Evolutionary conservation across 1,140 invertebrate species (phyloP), one percentile per base, ranked within the genome.

Genomic region (Zophobas morio): DNA sequence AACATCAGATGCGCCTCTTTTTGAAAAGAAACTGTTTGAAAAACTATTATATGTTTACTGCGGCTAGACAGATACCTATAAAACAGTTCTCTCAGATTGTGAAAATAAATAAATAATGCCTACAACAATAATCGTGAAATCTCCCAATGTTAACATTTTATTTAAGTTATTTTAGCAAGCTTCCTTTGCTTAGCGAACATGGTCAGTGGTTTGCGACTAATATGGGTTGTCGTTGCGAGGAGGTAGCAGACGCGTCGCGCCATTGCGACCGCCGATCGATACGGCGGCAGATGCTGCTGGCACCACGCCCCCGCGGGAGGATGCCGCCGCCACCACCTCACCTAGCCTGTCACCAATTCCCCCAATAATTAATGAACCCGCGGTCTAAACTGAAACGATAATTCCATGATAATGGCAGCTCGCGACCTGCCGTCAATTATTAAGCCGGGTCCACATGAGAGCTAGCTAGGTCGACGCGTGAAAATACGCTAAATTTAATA

Each of bases 311-410:
- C 81, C 74, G 75, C 51, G 57, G 51, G 75, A 77, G 75, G 77
- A 70, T 72, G 75, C 76, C 79, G 60, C 46, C 60, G 79, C 77
- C 54, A 71, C 77, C 78, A 72, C 74, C 75, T 79, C 78, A 76
- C 81, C 79, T 79, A 81, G 75, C 78, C 79, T 85, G 84, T 85
- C 84, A 84, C 83, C 84, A 84, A 83, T 83, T 80, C 74, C 49
- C 78, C 80, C 77, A 74, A 81, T 84, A 85, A 85, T 85, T 84
- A 85, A 85, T 85, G 84, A 81, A 78, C 73, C 79, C 80, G 84
- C 80, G 84, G 84, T 85, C 82, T 78, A 81, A 84, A 85, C 83
- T 85, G 84, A 85, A 85, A 85, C 83, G 84, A 85, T 85, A 85
- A 85, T 85, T 83, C 84, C 84, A 84, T 79, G 84, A 84, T 85